Evolutionary conservation across 2,113 vertebrate species (phyloP), one percentile per base, ranked within the genome.

Genomic region (Oplegnathus fasciatus): DNA sequence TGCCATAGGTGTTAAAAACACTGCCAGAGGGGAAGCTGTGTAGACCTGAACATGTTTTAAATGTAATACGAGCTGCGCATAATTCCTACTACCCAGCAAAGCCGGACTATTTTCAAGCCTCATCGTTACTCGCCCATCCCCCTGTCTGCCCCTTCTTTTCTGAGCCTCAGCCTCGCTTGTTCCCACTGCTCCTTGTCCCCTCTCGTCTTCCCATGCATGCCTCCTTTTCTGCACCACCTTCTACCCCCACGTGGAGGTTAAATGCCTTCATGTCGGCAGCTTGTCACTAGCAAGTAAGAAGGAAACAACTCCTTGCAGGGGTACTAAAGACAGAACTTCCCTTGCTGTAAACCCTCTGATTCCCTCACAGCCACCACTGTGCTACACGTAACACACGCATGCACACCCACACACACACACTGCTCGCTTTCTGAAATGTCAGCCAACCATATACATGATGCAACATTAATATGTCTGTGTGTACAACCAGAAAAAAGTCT

Each of bases 1-100:
- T 77, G 55, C 67, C 44, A 80, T 75, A 73, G 87, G 85, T 86
- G 79, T 86, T 93, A 80, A 69, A 90, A 90, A 76, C 50, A 54
- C 77, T 24, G 73, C 80, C 30, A 28, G 67, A 83, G 76, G 84
- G 87, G 88, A 90, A 90, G 87, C 64, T 11, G 57, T 55, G 55
- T 77, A 73, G 84, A 91, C 83, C 64, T 28, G 26, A 81, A 80
- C 77, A 83, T 88, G 83, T 88, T 91, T 89, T 83, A 88, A 84
- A 87, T 83, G 91, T 91, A 93, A 91, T 68, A 72, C 7, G 55
- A 92, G 90, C 88, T 65, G 44, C 78, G 76, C 82, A 88, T 85
- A 83, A 90, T 89, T 87, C 82, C 66, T 34, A 57, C 75, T 42
- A 57, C 70, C 71, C 61, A 50, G 85, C 73, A 71, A 87, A 82